A percentile compares a stretch with the other conserved stretches of the same genome.
Conservation (phyloP, 2,888 invertebrate species). For the Drosophila heteroneura region DNA sequence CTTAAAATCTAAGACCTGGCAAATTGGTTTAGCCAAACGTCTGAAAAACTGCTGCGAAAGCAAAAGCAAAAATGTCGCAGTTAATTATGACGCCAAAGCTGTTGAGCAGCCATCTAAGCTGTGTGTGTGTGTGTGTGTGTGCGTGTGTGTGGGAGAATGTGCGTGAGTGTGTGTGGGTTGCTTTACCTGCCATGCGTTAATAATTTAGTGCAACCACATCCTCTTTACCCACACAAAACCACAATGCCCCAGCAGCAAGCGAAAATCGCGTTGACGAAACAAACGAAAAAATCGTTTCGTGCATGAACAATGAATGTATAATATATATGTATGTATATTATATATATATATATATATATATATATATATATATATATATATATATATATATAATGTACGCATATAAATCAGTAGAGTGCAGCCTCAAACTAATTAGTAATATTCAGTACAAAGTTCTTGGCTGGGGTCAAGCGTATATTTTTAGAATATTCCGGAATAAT, state of each 20-base stretch:
- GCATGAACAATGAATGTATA: not conserved
- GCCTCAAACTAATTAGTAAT: conserved; percentile 50
- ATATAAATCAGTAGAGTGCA: not conserved
- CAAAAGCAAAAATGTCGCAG: conserved; percentile 65
- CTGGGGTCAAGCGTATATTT: conserved; percentile 21
- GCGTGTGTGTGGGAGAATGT: not conserved
- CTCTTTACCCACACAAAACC: not conserved
- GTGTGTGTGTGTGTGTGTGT: not conserved
- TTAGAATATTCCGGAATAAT: conserved; percentile 15
- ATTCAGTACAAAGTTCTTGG: conserved; percentile 37
- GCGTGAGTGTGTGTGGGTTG: conserved; percentile 2
- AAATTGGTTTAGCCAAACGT: conserved; percentile 71
- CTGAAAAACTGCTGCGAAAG: conserved; percentile 46
- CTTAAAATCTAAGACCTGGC: conserved; percentile 78
- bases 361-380: not conserved
- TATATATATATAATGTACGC: not conserved
- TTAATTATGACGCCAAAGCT: conserved; percentile 72
- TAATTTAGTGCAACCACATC: conserved; percentile 48
- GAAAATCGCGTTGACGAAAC: conserved; percentile 16
- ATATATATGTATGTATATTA: not conserved
- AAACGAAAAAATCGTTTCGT: conserved; percentile 7
- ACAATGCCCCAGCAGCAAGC: conserved; percentile 7
- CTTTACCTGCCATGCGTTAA: conserved; percentile 53
- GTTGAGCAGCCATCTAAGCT: conserved; percentile 17
- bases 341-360: not conserved